phyloP scores from a whole-genome alignment of 2,797 vertebrate species.

The Gouania willdenowi region DNA sequence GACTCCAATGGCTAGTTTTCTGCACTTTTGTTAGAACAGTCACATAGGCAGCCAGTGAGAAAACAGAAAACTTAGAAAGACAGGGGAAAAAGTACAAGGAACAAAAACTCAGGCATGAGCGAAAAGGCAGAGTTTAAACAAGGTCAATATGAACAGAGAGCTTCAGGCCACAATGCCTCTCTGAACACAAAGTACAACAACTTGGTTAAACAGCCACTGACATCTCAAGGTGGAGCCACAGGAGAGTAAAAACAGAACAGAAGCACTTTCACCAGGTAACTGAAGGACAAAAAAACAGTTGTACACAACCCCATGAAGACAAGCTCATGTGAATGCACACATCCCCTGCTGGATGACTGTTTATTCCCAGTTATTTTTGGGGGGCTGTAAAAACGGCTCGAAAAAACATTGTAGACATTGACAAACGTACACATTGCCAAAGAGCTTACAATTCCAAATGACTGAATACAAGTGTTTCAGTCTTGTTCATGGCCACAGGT shows the following conservation, averaged over 20 bases:
- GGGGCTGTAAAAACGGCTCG: background rate
- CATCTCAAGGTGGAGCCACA: constrained; percentile 29
- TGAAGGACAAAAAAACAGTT: constrained; percentile 2
- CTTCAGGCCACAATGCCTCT: constrained; percentile 35
- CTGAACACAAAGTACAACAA: constrained; percentile 48
- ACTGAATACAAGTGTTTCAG: no score
- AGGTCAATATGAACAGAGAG: constrained; percentile 56
- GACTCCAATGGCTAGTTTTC: constrained; percentile 39
- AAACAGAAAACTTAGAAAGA: constrained; percentile 33
- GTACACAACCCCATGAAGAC: background rate
- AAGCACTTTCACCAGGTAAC: constrained; percentile 15
- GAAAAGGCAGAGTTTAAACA: constrained; percentile 36
- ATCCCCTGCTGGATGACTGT: background rate
- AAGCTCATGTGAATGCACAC: background rate
- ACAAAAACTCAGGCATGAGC: constrained; percentile 24
- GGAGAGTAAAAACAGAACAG: background rate
- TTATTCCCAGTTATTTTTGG: background rate
- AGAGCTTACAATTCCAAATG: no score
- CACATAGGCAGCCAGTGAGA: constrained; percentile 25
- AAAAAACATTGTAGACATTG: constrained; percentile 1
- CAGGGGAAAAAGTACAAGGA: constrained; percentile 10
- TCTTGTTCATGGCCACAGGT: no score
- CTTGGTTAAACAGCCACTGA: constrained; percentile 32
- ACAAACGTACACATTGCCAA: no score
- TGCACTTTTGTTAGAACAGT: constrained; percentile 29